Percentiles rank a stretch among this genome's conserved stretches.
Evolutionary conservation across 2,113 vertebrate species (phyloP).

Genomic region (Lepus timidus): DNA sequence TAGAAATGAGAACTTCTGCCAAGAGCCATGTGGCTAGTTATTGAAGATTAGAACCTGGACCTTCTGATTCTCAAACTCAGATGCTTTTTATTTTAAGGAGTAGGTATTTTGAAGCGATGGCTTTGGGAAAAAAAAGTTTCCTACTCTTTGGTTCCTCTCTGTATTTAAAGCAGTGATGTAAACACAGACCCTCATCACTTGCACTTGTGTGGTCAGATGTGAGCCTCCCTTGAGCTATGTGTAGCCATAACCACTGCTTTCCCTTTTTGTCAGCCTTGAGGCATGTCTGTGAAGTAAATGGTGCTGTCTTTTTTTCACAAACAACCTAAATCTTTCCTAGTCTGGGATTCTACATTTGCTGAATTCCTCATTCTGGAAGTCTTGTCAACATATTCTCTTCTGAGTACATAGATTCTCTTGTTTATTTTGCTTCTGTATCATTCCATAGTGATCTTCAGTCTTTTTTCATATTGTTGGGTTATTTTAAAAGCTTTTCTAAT

Average conservation of each 20-base stretch:
- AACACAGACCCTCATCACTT: background rate
- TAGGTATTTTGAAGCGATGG: background rate
- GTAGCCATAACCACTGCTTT: background rate
- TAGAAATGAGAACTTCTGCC: background rate
- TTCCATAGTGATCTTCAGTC: background rate
- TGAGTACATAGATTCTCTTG: background rate
- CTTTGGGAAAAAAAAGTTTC: background rate
- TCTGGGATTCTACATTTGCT: background rate
- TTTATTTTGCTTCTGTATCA: background rate
- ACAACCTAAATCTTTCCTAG: background rate
- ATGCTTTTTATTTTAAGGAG: constrained; percentile 2
- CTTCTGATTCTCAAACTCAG: background rate
- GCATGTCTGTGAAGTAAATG: background rate
- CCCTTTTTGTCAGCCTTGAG: background rate
- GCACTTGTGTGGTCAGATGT: background rate
- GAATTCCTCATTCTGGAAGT: background rate
- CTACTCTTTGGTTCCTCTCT: background rate
- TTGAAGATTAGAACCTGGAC: constrained; percentile 13
- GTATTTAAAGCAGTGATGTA: background rate
- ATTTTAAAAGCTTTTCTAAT: background rate
- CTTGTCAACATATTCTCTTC: background rate
- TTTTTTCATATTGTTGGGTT: background rate
- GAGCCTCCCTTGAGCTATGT: background rate
- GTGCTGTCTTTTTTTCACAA: background rate
- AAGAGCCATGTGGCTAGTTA: background rate